These are phyloP conservation scores for Sternarchorhynchus goeldii DNA, from an alignment of 2,797 vertebrate genomes.

Conservation along the genomic window DNA sequence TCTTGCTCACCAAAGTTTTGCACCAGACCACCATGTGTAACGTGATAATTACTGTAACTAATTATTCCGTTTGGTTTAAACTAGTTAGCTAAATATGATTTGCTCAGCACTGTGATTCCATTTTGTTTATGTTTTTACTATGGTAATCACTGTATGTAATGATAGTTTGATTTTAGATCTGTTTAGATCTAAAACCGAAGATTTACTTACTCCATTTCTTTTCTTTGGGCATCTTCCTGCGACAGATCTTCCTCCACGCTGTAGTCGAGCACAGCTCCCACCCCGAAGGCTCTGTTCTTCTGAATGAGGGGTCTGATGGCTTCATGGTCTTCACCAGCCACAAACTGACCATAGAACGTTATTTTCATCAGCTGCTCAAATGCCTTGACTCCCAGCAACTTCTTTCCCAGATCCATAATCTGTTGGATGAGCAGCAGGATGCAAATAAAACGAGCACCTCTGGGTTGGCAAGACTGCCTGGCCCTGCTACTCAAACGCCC, in stretches of 20 bases:
- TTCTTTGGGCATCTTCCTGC: conserved; percentile 66
- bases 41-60: too few species aligned
- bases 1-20: too few species aligned
- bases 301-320: conserved; percentile 83
- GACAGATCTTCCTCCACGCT: conserved; percentile 87
- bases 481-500: neutral
- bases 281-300: conserved; percentile 82
- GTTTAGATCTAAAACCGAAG: neutral
- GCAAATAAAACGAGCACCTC: neutral
- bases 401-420: conserved; percentile 80
- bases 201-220: conserved; percentile 74
- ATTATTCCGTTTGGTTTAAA: too few species aligned
- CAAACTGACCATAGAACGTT: conserved; percentile 95
- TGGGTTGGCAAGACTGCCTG: neutral
- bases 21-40: too few species aligned
- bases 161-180: neutral
- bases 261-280: conserved; percentile 89
- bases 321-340: conserved; percentile 87
- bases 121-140: too few species aligned
- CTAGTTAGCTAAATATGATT: too few species aligned
- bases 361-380: conserved; percentile 90
- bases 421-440: conserved; percentile 51
- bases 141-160: neutral
- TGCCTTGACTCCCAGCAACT: conserved; percentile 76
- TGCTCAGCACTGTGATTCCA: too few species aligned